Conservation (phyloP, 1,140 invertebrate genomes). For the Augochlora pura region DNA sequence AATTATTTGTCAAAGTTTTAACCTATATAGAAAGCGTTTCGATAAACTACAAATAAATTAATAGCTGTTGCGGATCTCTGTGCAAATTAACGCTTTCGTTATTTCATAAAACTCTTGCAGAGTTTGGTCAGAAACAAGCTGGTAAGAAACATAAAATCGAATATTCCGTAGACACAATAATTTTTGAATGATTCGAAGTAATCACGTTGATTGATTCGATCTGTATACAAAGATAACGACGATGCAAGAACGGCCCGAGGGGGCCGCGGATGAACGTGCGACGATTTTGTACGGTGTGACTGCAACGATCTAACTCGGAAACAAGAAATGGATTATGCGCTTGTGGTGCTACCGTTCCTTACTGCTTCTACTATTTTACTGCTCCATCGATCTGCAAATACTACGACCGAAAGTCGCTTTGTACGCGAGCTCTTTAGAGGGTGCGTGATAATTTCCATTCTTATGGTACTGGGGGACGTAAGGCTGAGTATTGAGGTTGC, state of each 20-base stretch:
- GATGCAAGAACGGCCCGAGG: conserved; percentile 22
- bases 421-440: conserved; percentile 18
- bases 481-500: background rate
- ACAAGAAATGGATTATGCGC: conserved; percentile 15
- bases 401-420: conserved; percentile 15
- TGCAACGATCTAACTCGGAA: conserved; percentile 4
- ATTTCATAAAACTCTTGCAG: too few species aligned
- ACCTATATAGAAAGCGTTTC: too few species aligned
- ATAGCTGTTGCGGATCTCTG: too few species aligned
- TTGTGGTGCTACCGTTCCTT: background rate
- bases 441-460: conserved; percentile 4
- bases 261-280: conserved; percentile 15
- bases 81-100: too few species aligned
- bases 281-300: conserved; percentile 24
- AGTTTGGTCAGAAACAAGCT: too few species aligned
- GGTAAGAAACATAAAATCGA: too few species aligned
- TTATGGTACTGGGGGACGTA: conserved; percentile 25
- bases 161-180: too few species aligned
- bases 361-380: conserved; percentile 19
- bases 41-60: too few species aligned
- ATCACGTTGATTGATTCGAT: too few species aligned
- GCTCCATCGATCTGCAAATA: conserved; percentile 28
- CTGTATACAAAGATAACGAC: conserved; percentile 7
- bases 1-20: too few species aligned
- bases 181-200: too few species aligned